Evolutionary conservation across 1,140 invertebrate species (phyloP), one percentile per base, ranked within the genome.

Genomic region (Drosophila dunni): DNA sequence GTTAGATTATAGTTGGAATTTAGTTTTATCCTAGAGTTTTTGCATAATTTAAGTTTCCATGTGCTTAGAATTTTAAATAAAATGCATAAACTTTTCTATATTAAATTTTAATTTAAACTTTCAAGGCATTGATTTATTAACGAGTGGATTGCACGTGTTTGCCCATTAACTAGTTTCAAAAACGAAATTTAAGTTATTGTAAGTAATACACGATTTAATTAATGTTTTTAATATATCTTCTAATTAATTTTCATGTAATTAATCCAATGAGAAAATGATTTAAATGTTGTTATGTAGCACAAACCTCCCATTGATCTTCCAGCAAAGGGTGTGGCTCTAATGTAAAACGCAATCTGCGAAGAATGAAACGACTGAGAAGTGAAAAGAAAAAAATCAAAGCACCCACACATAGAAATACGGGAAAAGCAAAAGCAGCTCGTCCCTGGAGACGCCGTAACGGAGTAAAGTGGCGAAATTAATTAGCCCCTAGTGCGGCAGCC

Each of bases 391-490:
- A 79, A 79, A 77, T 63, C 75, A 61, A 66, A 46, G 51, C 58
- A 69, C 61, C 71, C 66, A 82, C 84, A 61, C n/a, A 61, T 20
- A 48, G 36, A 61, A 29, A 69, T 48, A 69, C 63, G 46, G 64
- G 61, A 54, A 62, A 86, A 45, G 60, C 64, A 58, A 65, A 86
- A 45, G 60, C 53, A 42, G 46, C 62, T 34, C 48, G 36, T 89
- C 84, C 81, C 78, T 44, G 62, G 84, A 78, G 84, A 89, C 66
- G 58, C 36, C 57, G 75, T 60, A 71, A 78, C 64, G 71, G 84
- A 84, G 84, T 81, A 89, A 89, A 89, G 84, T 89, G 84, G 84
- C 80, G 78, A 89, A 89, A 89, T 89, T 89, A 89, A 89, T 89
- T 89, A 89, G 84, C 84, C 84, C 84, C 84, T 76, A 83, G 84